phyloP scores from a whole-genome alignment of 2,888 invertebrate species.

The Eupithecia tripunctaria region DNA sequence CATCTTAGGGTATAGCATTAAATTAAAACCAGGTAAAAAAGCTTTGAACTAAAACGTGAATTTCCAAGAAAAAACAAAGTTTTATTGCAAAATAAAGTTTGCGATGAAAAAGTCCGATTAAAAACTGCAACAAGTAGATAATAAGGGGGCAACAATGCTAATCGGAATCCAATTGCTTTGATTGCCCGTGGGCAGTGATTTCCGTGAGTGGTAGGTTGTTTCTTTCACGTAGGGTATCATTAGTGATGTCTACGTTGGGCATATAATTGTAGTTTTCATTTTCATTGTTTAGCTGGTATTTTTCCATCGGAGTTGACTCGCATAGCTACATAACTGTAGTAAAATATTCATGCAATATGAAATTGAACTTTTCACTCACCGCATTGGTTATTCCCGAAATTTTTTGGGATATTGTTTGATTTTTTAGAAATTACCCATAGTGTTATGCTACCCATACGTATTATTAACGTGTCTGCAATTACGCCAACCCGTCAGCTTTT shows the following conservation, averaged over 20 bases:
- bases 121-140: slow-evolving; percentile 12
- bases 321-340: not conserved
- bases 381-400: no score
- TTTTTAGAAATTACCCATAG: no score
- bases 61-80: not conserved
- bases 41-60: not conserved
- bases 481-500: no score
- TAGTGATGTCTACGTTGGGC: not conserved
- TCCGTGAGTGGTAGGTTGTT: not conserved
- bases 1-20: no score
- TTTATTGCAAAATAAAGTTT: not conserved
- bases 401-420: no score
- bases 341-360: not conserved
- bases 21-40: no score
- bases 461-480: no score
- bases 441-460: no score
- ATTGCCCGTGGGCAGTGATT: slow-evolving; percentile 8
- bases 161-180: slow-evolving; percentile 1
- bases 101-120: not conserved
- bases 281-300: slow-evolving; percentile 1
- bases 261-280: slow-evolving; percentile 8
- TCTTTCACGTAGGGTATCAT: slow-evolving; percentile 5
- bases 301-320: not conserved
- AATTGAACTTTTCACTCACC: not conserved
- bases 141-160: not conserved